phyloP scores from a whole-genome alignment of 2,797 vertebrate species.

The Amblyopsis hoosieri region DNA sequence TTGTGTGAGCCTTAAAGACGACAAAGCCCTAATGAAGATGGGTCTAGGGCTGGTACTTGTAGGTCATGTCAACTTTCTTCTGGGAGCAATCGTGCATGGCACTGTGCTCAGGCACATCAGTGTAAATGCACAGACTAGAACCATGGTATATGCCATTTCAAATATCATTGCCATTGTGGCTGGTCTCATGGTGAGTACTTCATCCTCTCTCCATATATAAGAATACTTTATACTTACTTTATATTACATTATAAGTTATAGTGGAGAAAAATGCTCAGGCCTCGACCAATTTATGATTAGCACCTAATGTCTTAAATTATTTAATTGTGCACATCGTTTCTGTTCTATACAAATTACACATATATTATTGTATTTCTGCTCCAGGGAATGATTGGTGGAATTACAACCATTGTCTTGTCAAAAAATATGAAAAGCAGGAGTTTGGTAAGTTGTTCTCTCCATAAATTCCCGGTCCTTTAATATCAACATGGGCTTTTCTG shows the following conservation, averaged over 20 bases:
- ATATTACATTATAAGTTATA: too few species aligned
- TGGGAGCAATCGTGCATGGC: constrained; percentile 83
- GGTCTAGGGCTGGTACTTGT: constrained; percentile 88
- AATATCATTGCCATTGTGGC: constrained; percentile 82
- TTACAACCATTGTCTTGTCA: constrained; percentile 85
- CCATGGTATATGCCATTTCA: constrained; percentile 80
- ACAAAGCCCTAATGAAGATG: constrained; percentile 89
- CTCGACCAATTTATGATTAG: too few species aligned
- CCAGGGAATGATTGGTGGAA: constrained; percentile 78
- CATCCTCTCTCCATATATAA: too few species aligned
- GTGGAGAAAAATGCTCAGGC: too few species aligned
- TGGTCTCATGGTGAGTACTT: constrained; percentile 82
- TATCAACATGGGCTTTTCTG: constrained; percentile 1
- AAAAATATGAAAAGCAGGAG: constrained; percentile 78
- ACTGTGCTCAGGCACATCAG: constrained; percentile 84
- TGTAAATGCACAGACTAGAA: constrained; percentile 45
- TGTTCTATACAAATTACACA: neutral
- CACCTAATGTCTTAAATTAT: too few species aligned
- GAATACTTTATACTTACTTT: too few species aligned
- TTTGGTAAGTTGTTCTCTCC: constrained; percentile 73
- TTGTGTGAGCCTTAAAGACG: constrained; percentile 79
- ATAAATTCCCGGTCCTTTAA: constrained; percentile 7
- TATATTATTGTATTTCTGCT: constrained; percentile 23
- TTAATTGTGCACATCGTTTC: neutral
- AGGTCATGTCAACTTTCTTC: constrained; percentile 89